Base-by-base conservation (phyloP, 2,888 invertebrate genomes). In the Caenorhabditis sp. region DNA sequence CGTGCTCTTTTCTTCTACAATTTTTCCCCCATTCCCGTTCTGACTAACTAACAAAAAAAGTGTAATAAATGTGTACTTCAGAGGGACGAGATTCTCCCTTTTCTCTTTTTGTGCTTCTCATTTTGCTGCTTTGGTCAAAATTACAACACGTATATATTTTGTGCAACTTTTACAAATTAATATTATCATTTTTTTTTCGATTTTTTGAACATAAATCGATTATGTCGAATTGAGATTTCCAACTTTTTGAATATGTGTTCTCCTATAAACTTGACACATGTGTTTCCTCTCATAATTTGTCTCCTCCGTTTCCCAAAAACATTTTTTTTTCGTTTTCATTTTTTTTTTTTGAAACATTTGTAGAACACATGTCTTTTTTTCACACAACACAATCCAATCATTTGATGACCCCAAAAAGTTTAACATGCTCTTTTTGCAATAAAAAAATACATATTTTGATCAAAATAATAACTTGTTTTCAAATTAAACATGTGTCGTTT, bases 261-360 rank as follows among this genome's bases (percentile, higher is more conserved):
- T n/a, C n/a, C n/a, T n/a, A n/a, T n/a, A n/a, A n/a, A n/a, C n/a
- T n/a, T n/a, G n/a, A n/a, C 23, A 26, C 27, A n/a, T 31, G 59
- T 36, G 10, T 31, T 10, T 31, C 31, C 4, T 6, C 4, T 31
- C 31, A 31, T 31, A 6, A 31, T 31, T 31, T 26, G 19, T 36
- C 54, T 54, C 51, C 21, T 31, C 62, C 27, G n/a, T n/a, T 37
- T 26, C n/a, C 27, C 23, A 21, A 36, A n/a, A n/a, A 19, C 19
- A 26, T 6, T 10, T 31, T 31, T 19, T 23, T 31, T 17, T 27
- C 49, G 57, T 64, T 64, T n/a, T n/a, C n/a, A 31, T 10, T 31
- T 31, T 19, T 23, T 31, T 17, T 27, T 57, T 64, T 64, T 64
- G 50, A 36, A 58, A 64, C 64, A 64, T 31, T n/a, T 17, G 31